Conservation (phyloP, 2,113 vertebrate species). For the Dascyllus trimaculatus region DNA sequence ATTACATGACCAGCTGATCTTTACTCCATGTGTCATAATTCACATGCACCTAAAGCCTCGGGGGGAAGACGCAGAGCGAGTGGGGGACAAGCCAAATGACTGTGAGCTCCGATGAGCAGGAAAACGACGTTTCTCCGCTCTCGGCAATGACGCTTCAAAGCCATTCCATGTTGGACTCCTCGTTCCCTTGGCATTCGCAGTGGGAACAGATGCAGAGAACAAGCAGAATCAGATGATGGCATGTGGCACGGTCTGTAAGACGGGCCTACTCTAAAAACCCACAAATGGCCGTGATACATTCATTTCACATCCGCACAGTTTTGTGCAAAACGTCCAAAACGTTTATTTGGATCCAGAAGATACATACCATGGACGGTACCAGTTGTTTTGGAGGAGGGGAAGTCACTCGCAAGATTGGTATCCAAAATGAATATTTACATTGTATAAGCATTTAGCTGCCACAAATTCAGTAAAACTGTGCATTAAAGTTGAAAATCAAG, state of each 20-base stretch:
- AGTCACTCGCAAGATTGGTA: neutral
- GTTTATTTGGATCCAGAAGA: neutral
- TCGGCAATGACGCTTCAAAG: conserved; percentile 62
- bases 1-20: conserved; percentile 66
- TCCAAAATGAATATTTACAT: neutral
- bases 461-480: neutral
- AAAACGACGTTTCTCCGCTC: conserved; percentile 34
- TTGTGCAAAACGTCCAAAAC: neutral
- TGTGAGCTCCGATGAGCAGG: conserved; percentile 57
- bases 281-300: conserved; percentile 16
- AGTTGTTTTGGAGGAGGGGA: conserved; percentile 35
- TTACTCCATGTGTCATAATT: conserved; percentile 38
- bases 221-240: conserved; percentile 54
- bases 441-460: conserved; percentile 15
- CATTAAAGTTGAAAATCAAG: neutral
- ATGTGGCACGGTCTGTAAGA: conserved; percentile 51
- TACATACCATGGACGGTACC: neutral
- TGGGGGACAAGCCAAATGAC: conserved; percentile 31
- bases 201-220: conserved; percentile 72
- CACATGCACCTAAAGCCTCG: conserved; percentile 24
- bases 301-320: conserved; percentile 15
- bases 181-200: conserved; percentile 57
- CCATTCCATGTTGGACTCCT: conserved; percentile 59
- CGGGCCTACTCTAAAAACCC: conserved; percentile 36
- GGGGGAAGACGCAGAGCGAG: conserved; percentile 21